These are phyloP conservation scores for Caenorhabditis panamensis DNA, from an alignment of 2,888 invertebrate genomes.

Conservation along the genomic window DNA sequence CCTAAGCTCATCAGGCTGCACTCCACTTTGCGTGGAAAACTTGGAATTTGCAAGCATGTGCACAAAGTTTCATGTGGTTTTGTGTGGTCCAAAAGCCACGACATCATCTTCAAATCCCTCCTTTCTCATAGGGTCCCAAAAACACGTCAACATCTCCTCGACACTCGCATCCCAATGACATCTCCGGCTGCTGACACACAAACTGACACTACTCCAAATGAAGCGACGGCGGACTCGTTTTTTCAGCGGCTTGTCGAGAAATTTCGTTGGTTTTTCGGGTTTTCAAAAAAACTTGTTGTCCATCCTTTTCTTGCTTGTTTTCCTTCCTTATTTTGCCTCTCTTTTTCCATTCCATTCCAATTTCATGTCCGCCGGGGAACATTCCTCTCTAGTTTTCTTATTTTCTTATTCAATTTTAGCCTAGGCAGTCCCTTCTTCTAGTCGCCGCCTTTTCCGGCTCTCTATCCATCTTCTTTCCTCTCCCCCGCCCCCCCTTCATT, in stretches of 20 bases:
- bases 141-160: slow-evolving; percentile 24
- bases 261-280: slow-evolving; percentile 55
- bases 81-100: not conserved
- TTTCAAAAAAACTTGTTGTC: not conserved
- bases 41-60: slow-evolving; percentile 21
- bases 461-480: slow-evolving; percentile 44
- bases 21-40: slow-evolving; percentile 11
- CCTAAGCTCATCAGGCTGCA: slow-evolving; percentile 49
- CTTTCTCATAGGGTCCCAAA: too few species aligned
- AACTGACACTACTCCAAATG: slow-evolving; percentile 12
- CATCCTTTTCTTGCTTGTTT: slow-evolving; percentile 4
- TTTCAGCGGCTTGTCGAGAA: slow-evolving; percentile 45
- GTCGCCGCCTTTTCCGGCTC: slow-evolving; percentile 45
- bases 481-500: not conserved
- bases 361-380: not conserved
- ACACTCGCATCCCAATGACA: slow-evolving; percentile 37
- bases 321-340: not conserved
- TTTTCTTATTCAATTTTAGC: slow-evolving; percentile 59
- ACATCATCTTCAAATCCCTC: not conserved
- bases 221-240: slow-evolving; percentile 38
- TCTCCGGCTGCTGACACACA: slow-evolving; percentile 40
- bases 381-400: slow-evolving; percentile 35
- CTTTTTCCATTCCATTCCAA: not conserved
- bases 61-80: slow-evolving; percentile 8
- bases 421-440: slow-evolving; percentile 30